phyloP scores from a whole-genome alignment of 2,113 vertebrate genomes.

The Lagopus muta region DNA sequence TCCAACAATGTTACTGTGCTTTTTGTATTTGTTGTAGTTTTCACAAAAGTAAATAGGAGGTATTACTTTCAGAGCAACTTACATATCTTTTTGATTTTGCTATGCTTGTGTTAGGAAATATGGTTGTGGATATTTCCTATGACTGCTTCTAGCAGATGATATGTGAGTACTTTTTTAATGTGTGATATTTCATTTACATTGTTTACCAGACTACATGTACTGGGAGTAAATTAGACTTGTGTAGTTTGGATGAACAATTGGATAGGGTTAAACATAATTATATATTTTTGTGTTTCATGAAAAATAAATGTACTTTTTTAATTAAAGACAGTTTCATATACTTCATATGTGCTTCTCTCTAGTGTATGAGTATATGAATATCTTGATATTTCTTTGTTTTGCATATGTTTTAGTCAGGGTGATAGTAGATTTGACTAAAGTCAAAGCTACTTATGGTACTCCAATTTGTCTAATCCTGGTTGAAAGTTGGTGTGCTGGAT shows the following conservation, averaged over 20 bases:
- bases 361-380: not conserved
- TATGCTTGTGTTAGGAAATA: not conserved
- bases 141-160: not conserved
- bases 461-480: not conserved
- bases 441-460: not conserved
- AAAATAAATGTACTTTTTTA: not conserved
- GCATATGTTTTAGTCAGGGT: not conserved
- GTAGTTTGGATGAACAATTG: not conserved
- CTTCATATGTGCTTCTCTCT: rapidly evolving
- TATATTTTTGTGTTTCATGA: not conserved
- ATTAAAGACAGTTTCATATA: not conserved
- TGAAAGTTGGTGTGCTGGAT: not conserved
- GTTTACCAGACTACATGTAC: not conserved
- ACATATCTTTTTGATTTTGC: not conserved
- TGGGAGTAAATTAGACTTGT: not conserved
- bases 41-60: no score
- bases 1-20: no score
- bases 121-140: not conserved
- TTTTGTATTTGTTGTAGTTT: no score
- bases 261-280: not conserved
- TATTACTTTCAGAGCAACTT: no score
- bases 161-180: not conserved
- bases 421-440: not conserved
- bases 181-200: not conserved
- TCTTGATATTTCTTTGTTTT: not conserved